Evolutionary conservation across 2,797 vertebrate genomes (phyloP).

Genomic region (Danio albolineatus): DNA sequence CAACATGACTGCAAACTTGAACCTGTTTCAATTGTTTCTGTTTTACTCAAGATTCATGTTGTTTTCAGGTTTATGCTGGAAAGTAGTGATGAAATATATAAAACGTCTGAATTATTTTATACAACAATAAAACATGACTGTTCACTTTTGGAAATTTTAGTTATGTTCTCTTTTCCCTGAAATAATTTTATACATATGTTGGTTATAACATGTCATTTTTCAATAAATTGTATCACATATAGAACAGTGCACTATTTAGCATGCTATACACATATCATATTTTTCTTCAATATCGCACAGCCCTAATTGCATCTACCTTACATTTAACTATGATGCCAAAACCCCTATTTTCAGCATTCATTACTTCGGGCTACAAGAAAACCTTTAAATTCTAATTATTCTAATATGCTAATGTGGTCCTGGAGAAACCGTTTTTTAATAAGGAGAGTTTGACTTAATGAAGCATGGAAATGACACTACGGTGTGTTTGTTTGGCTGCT

Average conservation of each 20-base stretch:
- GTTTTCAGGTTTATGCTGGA: too few species aligned
- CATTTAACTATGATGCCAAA: neutral
- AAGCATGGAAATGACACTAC: constrained; percentile 7
- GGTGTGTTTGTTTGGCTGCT: neutral
- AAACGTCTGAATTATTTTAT: too few species aligned
- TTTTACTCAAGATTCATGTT: too few species aligned
- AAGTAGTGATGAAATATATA: too few species aligned
- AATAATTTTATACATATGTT: neutral
- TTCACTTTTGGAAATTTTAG: neutral
- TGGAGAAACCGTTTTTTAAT: neutral
- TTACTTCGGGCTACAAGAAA: neutral
- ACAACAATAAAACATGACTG: too few species aligned
- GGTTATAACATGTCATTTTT: neutral
- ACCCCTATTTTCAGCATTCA: neutral
- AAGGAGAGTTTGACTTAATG: constrained; percentile 5
- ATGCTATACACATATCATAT: too few species aligned
- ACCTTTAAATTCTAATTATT: neutral
- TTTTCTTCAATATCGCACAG: neutral
- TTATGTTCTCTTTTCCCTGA: neutral
- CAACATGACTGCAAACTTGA: too few species aligned
- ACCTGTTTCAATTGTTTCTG: too few species aligned
- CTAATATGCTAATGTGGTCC: constrained; percentile 9
- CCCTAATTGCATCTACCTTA: neutral
- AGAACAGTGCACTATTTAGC: too few species aligned
- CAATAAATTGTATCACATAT: too few species aligned